phyloP scores from a whole-genome alignment of 2,888 invertebrate genomes.

The Itoplectis maculator region DNA sequence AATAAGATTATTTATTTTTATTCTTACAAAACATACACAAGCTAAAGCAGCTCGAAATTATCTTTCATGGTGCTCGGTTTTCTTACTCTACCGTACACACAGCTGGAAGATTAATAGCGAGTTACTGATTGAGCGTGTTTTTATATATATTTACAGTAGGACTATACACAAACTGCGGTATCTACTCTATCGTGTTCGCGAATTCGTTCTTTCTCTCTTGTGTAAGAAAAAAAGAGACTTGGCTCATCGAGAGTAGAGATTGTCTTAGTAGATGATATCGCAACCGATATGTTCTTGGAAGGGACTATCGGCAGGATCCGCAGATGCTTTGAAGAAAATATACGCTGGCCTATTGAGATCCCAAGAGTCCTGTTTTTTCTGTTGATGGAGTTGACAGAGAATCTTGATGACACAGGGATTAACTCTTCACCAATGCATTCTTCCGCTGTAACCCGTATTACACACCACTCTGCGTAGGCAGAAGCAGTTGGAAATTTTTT shows the following conservation, averaged over 20 bases:
- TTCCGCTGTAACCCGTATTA: constrained; percentile 6
- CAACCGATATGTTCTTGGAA: neutral
- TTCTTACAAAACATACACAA: constrained; percentile 34
- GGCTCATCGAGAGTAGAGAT: neutral
- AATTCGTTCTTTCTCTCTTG: neutral
- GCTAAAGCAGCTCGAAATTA: constrained; percentile 21
- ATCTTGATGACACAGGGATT: neutral
- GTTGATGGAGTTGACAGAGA: neutral
- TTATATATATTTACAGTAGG: constrained; percentile 47
- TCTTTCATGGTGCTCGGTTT: neutral
- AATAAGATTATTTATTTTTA: constrained; percentile 53
- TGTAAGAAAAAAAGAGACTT: neutral
- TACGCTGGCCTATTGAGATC: neutral
- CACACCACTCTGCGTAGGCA: neutral
- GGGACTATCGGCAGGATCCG: neutral
- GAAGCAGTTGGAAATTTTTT: neutral
- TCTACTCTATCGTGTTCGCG: neutral
- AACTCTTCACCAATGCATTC: neutral
- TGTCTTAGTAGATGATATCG: neutral
- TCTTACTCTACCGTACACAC: constrained; percentile 4
- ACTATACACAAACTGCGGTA: constrained; percentile 21
- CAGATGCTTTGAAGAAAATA: neutral
- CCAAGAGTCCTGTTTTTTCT: neutral
- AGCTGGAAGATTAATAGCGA: constrained; percentile 14
- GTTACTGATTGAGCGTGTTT: constrained; percentile 36